Percentiles rank a stretch among this genome's conserved stretches.
phyloP scores from a whole-genome alignment of 2,888 invertebrate genomes.

The Asteroscopus sphinx region DNA sequence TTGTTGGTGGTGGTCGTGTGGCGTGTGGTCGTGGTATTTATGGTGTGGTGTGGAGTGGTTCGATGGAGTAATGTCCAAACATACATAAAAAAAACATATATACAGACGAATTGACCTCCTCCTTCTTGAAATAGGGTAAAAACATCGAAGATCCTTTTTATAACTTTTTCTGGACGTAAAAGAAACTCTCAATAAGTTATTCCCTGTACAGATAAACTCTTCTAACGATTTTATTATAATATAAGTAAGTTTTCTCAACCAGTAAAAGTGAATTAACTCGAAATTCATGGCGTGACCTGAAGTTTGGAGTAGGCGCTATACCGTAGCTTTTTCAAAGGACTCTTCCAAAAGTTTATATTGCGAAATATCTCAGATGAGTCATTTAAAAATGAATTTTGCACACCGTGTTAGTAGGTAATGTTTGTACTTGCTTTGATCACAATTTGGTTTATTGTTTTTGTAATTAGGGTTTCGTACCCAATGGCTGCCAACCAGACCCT shows the following conservation, averaged over 20 bases:
- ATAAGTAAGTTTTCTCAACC: constrained; percentile 64
- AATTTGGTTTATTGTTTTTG: constrained; percentile 13
- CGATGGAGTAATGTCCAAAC: too few relatives aligned
- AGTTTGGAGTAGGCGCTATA: constrained; percentile 72
- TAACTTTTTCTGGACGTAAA: constrained; percentile 17
- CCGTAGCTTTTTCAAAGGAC: constrained; percentile 73
- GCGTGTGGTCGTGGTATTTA: too few relatives aligned
- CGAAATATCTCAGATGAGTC: constrained; percentile 72
- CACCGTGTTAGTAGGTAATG: constrained; percentile 51
- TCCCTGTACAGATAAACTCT: constrained; percentile 40
- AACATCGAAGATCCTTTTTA: not conserved
- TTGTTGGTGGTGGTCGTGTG: too few relatives aligned
- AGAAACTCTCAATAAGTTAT: constrained; percentile 28
- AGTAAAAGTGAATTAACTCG: constrained; percentile 72
- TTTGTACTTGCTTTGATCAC: constrained; percentile 19
- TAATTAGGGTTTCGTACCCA: too few relatives aligned
- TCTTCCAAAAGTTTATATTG: constrained; percentile 64
- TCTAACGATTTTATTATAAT: constrained; percentile 62
- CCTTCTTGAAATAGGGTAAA: not conserved
- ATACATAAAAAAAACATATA: too few relatives aligned
- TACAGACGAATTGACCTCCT: too few relatives aligned
- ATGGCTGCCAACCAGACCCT: too few relatives aligned
- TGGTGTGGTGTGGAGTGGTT: too few relatives aligned
- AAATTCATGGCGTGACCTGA: constrained; percentile 74
- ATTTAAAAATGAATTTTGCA: constrained; percentile 74